These are phyloP conservation scores for Phalangium opilio DNA, from an alignment of 2,888 invertebrate genomes.

Conservation along the genomic window DNA sequence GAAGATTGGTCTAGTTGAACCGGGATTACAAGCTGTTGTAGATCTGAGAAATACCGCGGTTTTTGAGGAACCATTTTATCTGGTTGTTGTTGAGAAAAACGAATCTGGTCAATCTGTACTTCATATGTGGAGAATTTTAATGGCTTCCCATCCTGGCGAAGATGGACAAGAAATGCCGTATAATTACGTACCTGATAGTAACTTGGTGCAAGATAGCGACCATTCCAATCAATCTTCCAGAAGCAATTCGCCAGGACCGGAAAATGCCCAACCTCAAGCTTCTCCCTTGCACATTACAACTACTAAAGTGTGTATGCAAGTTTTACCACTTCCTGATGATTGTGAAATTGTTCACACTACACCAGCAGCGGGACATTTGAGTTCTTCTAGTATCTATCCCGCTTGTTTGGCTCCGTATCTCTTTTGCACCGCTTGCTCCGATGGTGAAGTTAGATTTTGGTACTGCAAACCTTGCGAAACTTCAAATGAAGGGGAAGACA, in stretches of 20 bases:
- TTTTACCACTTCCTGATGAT: conserved; percentile 67
- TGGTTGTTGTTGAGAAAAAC: conserved; percentile 78
- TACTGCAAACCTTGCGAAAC: conserved; percentile 50
- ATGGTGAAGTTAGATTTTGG: conserved; percentile 81
- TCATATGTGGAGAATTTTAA: conserved; percentile 90
- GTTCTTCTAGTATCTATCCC: conserved; percentile 94
- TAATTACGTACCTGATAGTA: conserved; percentile 25
- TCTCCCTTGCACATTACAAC: conserved; percentile 72
- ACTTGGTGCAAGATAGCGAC: conserved; percentile 23
- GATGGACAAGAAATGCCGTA: conserved; percentile 11
- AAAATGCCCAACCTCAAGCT: conserved; percentile 29
- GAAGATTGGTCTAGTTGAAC: conserved; percentile 16
- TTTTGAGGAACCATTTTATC: conserved; percentile 88
- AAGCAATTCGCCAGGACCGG: conserved; percentile 19
- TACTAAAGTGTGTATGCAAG: conserved; percentile 79
- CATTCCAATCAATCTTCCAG: conserved; percentile 24
- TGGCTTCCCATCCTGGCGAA: conserved; percentile 53
- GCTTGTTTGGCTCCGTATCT: conserved; percentile 98
- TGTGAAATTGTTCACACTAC: conserved; percentile 86
- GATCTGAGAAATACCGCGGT: conserved; percentile 68
- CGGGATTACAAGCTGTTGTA: conserved; percentile 49
- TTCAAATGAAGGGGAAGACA: conserved; percentile 31
- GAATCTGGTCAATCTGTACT: conserved; percentile 46
- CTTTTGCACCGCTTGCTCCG: conserved; percentile 86
- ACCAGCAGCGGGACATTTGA: conserved; percentile 89